Percentiles rank a stretch among this genome's conserved stretches.
Conservation (phyloP, 2,888 invertebrate species). For the Cinara cedri region DNA sequence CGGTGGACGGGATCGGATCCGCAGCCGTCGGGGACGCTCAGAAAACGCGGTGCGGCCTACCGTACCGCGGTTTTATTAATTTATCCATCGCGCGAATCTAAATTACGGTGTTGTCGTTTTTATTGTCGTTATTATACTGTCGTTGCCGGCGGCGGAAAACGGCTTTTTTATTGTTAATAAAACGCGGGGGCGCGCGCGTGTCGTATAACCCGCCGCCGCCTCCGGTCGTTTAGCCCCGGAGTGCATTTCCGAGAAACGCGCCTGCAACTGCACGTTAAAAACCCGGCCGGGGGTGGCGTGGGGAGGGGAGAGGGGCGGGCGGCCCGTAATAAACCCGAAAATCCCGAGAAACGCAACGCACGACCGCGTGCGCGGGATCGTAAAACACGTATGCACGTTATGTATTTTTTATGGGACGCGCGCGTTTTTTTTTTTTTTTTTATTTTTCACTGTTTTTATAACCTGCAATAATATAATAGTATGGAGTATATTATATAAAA, state of each 20-base stretch:
- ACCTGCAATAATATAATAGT: no score
- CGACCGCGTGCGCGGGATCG: constrained; percentile 12
- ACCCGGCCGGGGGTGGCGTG: not conserved
- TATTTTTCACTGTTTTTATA: no score
- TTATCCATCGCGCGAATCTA: not conserved
- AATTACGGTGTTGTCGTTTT: not conserved
- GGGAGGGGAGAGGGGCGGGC: not conserved
- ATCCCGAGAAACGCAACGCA: constrained; percentile 17
- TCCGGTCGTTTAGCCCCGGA: not conserved
- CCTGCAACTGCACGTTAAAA: not conserved
- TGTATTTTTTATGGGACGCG: no score
- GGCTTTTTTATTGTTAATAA: no score
- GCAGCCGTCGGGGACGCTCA: no score
- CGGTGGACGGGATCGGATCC: no score
- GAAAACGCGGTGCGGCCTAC: no score
- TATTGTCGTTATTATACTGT: not conserved
- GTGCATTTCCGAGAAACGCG: constrained; percentile 32
- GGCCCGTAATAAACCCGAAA: not conserved
- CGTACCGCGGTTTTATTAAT: no score
- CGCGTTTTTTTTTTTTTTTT: no score
- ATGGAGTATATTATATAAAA: no score
- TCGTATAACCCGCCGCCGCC: no score
- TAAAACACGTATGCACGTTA: not conserved
- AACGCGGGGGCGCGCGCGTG: not conserved
- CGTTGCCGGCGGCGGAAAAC: not conserved